These are phyloP conservation scores for Metopolophium dirhodum DNA, from an alignment of 1,140 invertebrate genomes.

Conservation along the genomic window DNA sequence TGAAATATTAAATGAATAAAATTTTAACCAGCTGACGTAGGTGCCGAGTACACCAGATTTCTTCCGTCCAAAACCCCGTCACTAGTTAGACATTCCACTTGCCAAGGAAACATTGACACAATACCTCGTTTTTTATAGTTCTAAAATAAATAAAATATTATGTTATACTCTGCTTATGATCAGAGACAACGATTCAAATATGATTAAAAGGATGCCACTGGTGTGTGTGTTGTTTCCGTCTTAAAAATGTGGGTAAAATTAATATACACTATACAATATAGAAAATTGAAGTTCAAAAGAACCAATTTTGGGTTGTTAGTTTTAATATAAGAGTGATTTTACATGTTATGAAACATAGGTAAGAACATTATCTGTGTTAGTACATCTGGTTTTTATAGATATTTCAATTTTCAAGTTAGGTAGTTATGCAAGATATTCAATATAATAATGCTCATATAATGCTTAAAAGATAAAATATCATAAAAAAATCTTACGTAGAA, in stretches of 20 bases:
- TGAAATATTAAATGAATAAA: slow-evolving; percentile 1
- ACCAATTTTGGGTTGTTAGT: not conserved
- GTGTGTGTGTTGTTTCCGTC: not conserved
- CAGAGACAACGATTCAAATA: not conserved
- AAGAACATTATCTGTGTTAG: not conserved
- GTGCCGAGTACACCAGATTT: slow-evolving; percentile 95
- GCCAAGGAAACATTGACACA: slow-evolving; percentile 86
- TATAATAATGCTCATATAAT: not conserved
- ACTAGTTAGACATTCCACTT: slow-evolving; percentile 73
- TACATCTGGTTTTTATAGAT: not conserved
- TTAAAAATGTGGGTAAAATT: not conserved
- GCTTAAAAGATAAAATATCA: not conserved
- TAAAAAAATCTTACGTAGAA: not conserved
- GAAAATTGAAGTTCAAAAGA: not conserved
- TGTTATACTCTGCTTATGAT: not conserved
- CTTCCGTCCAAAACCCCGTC: slow-evolving; percentile 73
- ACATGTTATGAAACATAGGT: not conserved
- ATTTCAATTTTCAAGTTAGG: not conserved
- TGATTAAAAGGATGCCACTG: not conserved
- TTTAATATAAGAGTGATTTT: not conserved
- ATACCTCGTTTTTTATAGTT: slow-evolving; percentile 77
- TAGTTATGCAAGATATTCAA: not conserved
- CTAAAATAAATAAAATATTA: slow-evolving; percentile 58
- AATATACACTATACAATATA: not conserved
- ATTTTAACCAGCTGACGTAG: slow-evolving; percentile 85